A percentile compares a stretch with the other conserved stretches of the same genome.
These are phyloP conservation scores for Turdus rufiventris DNA, from an alignment of 2,113 vertebrate species.

Conservation along the genomic window DNA sequence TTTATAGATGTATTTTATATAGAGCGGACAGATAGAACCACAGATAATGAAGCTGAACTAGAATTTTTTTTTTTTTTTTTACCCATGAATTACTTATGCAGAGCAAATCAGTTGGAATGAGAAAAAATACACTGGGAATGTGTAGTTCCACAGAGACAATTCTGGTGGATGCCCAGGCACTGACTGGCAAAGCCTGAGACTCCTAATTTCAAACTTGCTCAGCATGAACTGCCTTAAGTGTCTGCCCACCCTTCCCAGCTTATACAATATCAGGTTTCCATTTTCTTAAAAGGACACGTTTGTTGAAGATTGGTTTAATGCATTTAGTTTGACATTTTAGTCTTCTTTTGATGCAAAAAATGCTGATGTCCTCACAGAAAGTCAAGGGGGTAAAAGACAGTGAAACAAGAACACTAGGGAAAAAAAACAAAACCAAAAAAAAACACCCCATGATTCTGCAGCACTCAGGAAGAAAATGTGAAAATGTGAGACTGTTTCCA, in stretches of 20 bases:
- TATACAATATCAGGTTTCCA: background rate
- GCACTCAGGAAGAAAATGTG: background rate
- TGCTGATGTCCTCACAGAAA: background rate
- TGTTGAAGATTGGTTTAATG: background rate
- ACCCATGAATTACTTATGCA: background rate
- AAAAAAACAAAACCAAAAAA: background rate
- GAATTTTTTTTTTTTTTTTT: background rate
- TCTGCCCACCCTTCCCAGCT: background rate
- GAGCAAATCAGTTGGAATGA: background rate
- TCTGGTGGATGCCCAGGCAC: background rate
- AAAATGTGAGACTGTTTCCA: background rate
- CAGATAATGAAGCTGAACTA: rapidly evolving
- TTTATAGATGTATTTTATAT: background rate
- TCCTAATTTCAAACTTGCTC: background rate
- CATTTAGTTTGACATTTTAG: background rate
- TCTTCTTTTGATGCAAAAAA: background rate
- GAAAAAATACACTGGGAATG: background rate
- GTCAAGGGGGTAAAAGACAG: background rate
- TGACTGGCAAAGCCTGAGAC: background rate
- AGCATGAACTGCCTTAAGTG: rapidly evolving
- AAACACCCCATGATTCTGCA: background rate
- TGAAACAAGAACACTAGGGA: background rate
- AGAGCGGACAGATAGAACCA: background rate
- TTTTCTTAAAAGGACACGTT: background rate
- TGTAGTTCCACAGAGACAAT: background rate